Evolutionary conservation across 2,113 vertebrate genomes (phyloP), one percentile per base, ranked within the genome.

Genomic region (Melierax canorus): DNA sequence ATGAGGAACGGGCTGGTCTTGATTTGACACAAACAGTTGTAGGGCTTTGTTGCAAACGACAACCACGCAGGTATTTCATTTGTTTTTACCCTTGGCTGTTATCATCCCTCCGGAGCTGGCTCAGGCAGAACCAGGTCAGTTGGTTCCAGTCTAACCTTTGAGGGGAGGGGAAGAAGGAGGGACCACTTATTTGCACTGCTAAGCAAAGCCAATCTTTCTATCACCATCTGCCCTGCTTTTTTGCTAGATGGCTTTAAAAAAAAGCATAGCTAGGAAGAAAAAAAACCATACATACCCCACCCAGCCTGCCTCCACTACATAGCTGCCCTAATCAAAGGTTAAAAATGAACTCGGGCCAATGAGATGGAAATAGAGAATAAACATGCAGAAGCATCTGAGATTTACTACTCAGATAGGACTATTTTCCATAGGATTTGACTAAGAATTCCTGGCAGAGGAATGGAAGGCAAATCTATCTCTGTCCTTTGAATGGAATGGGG

Each of bases 401-500:
- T 97, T 96, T 97, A 96, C 95, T 95, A 12, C 95, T 95, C 66
- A 91, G 96, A 97, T 95, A 97, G 77, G 62, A 91, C 55, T 95
- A 80, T 97, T 96, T 97, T 97, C 97, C 93, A 95, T 96, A 92
- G 93, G 95, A 96, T 97, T 96, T 96, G 84, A 90, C 92, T 90
- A 76, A 95, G 84, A 97, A 95, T 97, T 94, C 96, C 92, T 96
- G 46, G 78, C 87, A 85, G 63, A 86, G 74, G 91, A 95, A 95
- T 76, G 87, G 62, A 94, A 97, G 81, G 89, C 74, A 96, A 90
- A 96, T 88, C 58, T 91, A 69, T 55, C 55, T 88, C 29, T 78
- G 74, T 88, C 50, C 62, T 91, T 91, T 83, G 81, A 96, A 94
- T 88, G 96, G 96, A 96, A 97, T 96, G 92, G 94, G 59, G 96